Conservation (phyloP, 2,113 vertebrate genomes). For the Bubo bubo region DNA sequence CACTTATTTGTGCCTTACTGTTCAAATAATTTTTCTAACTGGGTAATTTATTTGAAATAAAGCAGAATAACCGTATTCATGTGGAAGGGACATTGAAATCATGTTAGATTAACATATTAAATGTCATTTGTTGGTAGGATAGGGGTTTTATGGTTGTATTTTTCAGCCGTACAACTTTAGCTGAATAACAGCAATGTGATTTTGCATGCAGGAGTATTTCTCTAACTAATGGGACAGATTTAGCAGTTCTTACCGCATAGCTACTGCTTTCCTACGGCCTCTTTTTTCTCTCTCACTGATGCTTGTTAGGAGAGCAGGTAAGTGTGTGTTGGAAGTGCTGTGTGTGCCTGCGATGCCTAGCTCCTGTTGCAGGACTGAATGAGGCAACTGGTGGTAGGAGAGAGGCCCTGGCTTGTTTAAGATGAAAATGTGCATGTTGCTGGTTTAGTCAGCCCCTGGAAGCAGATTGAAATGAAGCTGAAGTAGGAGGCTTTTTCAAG, state of each 20-base stretch:
- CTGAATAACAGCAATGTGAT: background rate
- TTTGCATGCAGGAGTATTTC: background rate
- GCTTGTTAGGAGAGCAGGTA: background rate
- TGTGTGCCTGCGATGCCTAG: background rate
- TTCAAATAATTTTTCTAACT: slow-evolving; percentile 52
- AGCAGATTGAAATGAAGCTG: background rate
- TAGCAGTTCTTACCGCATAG: background rate
- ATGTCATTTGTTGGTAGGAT: background rate
- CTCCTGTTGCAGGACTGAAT: background rate
- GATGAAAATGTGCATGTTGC: background rate
- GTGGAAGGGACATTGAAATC: slow-evolving; percentile 24
- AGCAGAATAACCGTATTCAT: background rate
- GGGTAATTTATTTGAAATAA: slow-evolving; percentile 64
- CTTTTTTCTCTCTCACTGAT: fast-evolving
- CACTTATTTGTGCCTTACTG: slow-evolving; percentile 57
- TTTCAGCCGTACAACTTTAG: background rate
- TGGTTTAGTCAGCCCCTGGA: background rate
- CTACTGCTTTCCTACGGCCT: background rate
- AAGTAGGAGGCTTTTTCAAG: background rate
- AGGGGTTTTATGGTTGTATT: background rate
- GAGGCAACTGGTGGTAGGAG: background rate
- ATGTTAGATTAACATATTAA: background rate
- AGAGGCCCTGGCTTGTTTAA: background rate
- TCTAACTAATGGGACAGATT: background rate
- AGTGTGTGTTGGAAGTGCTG: fast-evolving